Percentiles rank a stretch among this genome's conserved stretches.
Evolutionary conservation across 2,888 invertebrate species (phyloP).

Genomic region (Hybos culiciformis): DNA sequence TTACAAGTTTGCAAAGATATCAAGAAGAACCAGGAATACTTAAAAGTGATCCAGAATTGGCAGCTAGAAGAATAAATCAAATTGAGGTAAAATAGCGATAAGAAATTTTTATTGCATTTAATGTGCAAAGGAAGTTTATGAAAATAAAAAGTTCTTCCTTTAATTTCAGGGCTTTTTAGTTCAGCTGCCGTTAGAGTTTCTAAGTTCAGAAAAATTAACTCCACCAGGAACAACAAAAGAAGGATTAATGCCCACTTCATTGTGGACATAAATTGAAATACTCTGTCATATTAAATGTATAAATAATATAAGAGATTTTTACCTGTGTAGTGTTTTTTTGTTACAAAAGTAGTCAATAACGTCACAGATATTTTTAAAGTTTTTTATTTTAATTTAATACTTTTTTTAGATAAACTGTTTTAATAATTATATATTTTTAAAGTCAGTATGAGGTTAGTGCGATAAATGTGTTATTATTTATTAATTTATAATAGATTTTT

Average conservation of each 20-base stretch:
- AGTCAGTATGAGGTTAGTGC: too few relatives aligned
- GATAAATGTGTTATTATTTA: too few relatives aligned
- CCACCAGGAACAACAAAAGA: constrained; percentile 76
- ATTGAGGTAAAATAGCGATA: constrained; percentile 43
- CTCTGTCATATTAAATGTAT: too few relatives aligned
- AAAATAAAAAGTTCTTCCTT: constrained; percentile 6
- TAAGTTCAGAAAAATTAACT: constrained; percentile 72
- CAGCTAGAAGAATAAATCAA: constrained; percentile 56
- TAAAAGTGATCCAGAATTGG: constrained; percentile 55
- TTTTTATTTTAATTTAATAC: too few relatives aligned
- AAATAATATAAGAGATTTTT: too few relatives aligned
- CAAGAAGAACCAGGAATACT: constrained; percentile 60
- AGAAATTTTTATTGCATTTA: not conserved
- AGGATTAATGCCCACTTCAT: constrained; percentile 78
- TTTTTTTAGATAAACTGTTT: too few relatives aligned
- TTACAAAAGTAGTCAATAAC: too few relatives aligned
- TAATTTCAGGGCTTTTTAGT: constrained; percentile 64
- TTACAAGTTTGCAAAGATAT: constrained; percentile 61
- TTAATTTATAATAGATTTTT: too few relatives aligned
- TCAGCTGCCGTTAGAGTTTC: constrained; percentile 75
- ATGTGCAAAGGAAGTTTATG: not conserved
- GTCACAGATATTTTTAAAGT: too few relatives aligned
- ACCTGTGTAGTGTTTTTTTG: too few relatives aligned
- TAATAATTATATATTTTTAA: too few relatives aligned
- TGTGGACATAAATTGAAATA: constrained; percentile 61